These are phyloP conservation scores for Drosophila tropicalis DNA, from an alignment of 1,140 invertebrate species.

Conservation along the genomic window DNA sequence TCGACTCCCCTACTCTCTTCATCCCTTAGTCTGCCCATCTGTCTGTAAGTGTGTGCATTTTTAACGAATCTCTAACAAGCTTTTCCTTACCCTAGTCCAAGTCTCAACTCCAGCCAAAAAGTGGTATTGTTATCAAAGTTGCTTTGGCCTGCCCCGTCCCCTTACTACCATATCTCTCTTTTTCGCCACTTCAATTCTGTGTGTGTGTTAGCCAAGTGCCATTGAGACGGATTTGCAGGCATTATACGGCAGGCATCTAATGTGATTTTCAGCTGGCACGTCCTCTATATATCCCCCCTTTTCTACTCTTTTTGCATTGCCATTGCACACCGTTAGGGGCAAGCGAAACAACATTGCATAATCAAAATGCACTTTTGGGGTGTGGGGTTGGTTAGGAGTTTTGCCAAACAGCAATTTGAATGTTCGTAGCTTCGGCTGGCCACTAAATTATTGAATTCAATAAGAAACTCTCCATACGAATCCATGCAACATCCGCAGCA, in stretches of 20 bases:
- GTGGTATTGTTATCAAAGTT: constrained; percentile 77
- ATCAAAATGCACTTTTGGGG: constrained; percentile 78
- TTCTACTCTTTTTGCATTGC: constrained; percentile 22
- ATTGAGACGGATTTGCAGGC: constrained; percentile 78
- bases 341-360: constrained; percentile 70
- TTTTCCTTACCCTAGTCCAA: constrained; percentile 57
- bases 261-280: constrained; percentile 76
- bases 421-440: constrained; percentile 69
- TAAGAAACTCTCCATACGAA: constrained; percentile 52
- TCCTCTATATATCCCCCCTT: constrained; percentile 27
- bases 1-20: not conserved
- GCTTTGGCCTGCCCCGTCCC: constrained; percentile 54
- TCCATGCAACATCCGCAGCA: constrained; percentile 34
- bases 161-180: constrained; percentile 10
- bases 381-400: constrained; percentile 14
- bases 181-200: constrained; percentile 36
- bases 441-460: constrained; percentile 82
- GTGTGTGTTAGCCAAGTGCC: constrained; percentile 59
- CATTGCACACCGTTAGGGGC: constrained; percentile 42
- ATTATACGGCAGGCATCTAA: constrained; percentile 77
- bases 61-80: constrained; percentile 81
- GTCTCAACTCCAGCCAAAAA: constrained; percentile 42
- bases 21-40: constrained; percentile 29
- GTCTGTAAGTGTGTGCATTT: constrained; percentile 52
- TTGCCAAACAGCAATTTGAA: constrained; percentile 69